Evolutionary conservation across 2,888 invertebrate species (phyloP).

Genomic region (Zelleria hepariella): DNA sequence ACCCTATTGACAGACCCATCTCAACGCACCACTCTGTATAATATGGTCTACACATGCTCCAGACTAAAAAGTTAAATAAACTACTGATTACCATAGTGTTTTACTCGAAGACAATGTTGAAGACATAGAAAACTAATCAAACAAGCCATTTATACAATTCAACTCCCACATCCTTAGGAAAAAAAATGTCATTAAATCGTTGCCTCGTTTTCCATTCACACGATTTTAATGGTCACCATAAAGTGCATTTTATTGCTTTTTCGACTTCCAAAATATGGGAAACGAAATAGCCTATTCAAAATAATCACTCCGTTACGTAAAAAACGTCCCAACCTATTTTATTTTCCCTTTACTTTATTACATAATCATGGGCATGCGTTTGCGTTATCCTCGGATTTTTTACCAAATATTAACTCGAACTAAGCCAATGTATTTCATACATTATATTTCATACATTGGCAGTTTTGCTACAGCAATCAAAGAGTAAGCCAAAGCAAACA

Average conservation of each 20-base stretch:
- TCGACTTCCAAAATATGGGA: not conserved
- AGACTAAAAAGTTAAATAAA: too few species aligned
- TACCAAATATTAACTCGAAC: too few species aligned
- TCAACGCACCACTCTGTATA: too few species aligned
- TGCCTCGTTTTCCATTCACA: not conserved
- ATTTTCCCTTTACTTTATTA: not conserved
- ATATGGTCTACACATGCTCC: too few species aligned
- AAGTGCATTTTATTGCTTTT: not conserved
- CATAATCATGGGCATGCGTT: too few species aligned
- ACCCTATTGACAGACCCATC: too few species aligned
- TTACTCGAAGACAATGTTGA: not conserved
- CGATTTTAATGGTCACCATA: not conserved
- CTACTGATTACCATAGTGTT: too few species aligned
- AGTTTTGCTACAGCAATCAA: not conserved
- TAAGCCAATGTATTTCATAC: too few species aligned
- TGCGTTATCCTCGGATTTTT: too few species aligned
- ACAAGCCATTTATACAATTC: not conserved
- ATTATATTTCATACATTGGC: not conserved
- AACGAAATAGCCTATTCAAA: not conserved
- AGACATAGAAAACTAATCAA: not conserved
- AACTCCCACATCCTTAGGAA: too few species aligned
- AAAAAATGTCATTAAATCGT: not conserved
- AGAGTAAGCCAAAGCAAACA: not conserved
- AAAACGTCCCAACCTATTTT: not conserved
- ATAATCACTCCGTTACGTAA: not conserved